Evolutionary conservation across 2,888 invertebrate species (phyloP), one percentile per base, ranked within the genome.

Genomic region (Chloromyia formosa): DNA sequence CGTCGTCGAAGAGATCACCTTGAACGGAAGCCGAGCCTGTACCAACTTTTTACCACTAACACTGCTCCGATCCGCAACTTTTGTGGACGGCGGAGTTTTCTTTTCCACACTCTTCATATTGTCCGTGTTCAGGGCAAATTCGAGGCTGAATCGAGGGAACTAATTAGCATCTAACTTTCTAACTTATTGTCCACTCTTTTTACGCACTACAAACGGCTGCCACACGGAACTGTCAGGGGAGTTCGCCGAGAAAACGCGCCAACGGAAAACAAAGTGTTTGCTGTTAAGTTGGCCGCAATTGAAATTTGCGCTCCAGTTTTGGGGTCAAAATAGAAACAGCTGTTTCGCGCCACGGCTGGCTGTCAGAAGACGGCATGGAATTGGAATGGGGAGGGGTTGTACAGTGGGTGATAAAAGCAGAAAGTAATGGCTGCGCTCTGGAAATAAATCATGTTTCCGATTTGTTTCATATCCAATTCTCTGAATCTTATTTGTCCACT

Each of bases 11-110:
- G 87, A 86, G 72, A 89, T 82, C 77, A 88, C 80, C 84, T 88
- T 89, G 80, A 90, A 90, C 77, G 90, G 90, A 77, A 90, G 85
- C 78, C 89, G 87, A 77, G 89, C 89, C 82, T 90, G 90, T 78
- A 88, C 88, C 73, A 90, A 82, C 80, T 89, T 90, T 81, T 89
- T 90, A 81, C 81, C 82, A 74, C 81, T 80, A 76, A 77, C 22
- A 42, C 62, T 42, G 20, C 78, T 77, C 53, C 74, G 42, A 22
- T 27, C 45, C 22, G 1, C 23, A 40, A 18, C n/a, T 56, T 35
- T 69, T 18, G 69, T 1, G 49, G 73, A 53, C 49, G 49, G 22
- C 4, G 62, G 45, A 1, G 62, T 53, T 14, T 49, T 22, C 45
- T 61, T 62, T 22, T 61, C 73, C 18, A 42, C 73, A 23, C 61